Evolutionary conservation across 2,797 vertebrate species (phyloP).

Genomic region (Craterocephalus amniculus): DNA sequence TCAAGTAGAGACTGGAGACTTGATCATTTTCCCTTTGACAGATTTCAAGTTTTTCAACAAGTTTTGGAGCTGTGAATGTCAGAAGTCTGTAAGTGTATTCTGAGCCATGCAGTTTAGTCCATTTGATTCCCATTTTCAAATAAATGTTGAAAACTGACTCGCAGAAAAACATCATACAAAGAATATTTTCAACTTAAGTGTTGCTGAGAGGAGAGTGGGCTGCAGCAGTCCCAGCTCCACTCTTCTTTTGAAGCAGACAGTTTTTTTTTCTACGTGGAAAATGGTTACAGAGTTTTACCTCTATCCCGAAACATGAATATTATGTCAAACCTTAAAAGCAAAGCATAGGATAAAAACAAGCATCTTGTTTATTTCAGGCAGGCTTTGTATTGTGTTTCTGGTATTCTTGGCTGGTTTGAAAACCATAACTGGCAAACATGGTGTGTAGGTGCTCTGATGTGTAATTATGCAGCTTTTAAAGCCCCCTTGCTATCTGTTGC

Average conservation of each 20-base stretch:
- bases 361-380: conserved; percentile 3
- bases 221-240: conserved; percentile 30
- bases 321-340: conserved; percentile 34
- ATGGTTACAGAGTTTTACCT: conserved; percentile 19
- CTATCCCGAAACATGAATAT: conserved; percentile 13
- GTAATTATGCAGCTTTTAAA: conserved; percentile 31
- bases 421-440: conserved; percentile 30
- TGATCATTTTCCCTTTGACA: conserved; percentile 11
- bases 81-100: conserved; percentile 15
- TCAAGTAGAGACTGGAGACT: conserved; percentile 17
- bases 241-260: conserved; percentile 42
- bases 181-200: conserved; percentile 29
- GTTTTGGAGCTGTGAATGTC: too few relatives aligned
- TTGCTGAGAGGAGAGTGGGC: conserved; percentile 15
- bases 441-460: conserved; percentile 27
- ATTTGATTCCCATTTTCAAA: conserved; percentile 35
- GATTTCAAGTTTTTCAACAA: conserved; percentile 10
- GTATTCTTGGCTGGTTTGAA: conserved; percentile 41
- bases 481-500: background rate
- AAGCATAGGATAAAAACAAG: conserved; percentile 30
- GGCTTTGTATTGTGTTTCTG: conserved; percentile 26
- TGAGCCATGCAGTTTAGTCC: conserved; percentile 8
- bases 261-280: conserved; percentile 37
- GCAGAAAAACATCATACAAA: conserved; percentile 30
- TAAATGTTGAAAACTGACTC: conserved; percentile 14